Evolutionary conservation across 23 tunicate species (phyloP), one percentile per base, ranked within the genome.

Genomic region (Aplidium turbinatum): DNA sequence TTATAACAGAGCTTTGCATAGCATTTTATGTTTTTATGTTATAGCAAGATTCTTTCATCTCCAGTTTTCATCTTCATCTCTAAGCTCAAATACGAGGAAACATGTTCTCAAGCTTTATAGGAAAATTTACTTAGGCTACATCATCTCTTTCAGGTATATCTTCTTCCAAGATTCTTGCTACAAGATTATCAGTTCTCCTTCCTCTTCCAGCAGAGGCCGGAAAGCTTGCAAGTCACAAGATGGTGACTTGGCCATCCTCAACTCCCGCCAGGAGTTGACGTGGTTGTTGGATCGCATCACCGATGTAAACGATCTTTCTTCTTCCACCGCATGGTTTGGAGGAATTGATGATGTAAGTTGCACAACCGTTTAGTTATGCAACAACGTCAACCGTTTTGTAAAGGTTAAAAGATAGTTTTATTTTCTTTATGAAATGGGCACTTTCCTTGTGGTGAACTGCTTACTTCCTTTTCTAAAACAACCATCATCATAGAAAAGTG

Each of bases 131-230:
- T n/a, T n/a, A n/a, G 13, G 18, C 25, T 18, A n/a, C 16, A 18
- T 23, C 25, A 23, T 26, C 25, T 0, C n/a, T 70, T 75, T 39
- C 73, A 88, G 96, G 35, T 88, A 88, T 38, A 19, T 19, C 19
- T 83, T 70, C 57, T 88, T 88, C 42, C 96, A 81, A 70, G 86
- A 81, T 67, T 39, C 63, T 38, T 88, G 96, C 32, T 88, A 88
- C 78, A 75, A 81, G 47, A n/a, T 63, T 29, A 39, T 68, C 33
- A 57, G 24, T 5, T 5, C 38, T 16, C 79, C 78, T 11, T 7
- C 35, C 1, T 66, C 85, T 7, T 68, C 16, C 51, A 50, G 35
- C 13, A 63, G 33, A 5, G 87, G 79, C 5, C 31, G 38, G 34
- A 32, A 42, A 0, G 32, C 56, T 68, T 88, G 96, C 33, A 51